Conservation (phyloP, 2,888 invertebrate species). For the Urechis unicinctus region DNA sequence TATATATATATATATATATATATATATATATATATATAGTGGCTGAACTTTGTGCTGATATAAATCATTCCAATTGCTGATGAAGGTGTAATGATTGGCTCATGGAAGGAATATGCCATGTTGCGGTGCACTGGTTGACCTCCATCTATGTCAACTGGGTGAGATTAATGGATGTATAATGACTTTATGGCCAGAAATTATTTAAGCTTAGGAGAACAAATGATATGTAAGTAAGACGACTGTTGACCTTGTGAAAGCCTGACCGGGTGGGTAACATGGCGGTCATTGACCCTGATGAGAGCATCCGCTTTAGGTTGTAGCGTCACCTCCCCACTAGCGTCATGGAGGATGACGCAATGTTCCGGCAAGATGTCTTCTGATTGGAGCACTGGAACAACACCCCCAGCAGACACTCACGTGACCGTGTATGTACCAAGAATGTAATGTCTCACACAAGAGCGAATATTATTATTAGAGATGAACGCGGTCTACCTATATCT, state of each 20-base stretch:
- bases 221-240: no score
- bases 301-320: constrained; percentile 33
- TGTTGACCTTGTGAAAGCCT: constrained; percentile 39
- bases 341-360: constrained; percentile 37
- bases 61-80: no score
- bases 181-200: background rate
- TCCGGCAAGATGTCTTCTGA: constrained; percentile 36
- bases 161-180: no score
- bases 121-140: no score
- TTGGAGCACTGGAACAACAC: constrained; percentile 49
- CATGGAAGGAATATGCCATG: no score
- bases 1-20: no score
- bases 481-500: constrained; percentile 59
- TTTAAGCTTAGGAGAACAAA: background rate
- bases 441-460: no score
- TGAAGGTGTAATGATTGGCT: no score
- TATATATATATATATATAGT: no score
- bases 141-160: no score
- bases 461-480: background rate
- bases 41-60: no score
- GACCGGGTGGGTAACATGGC: constrained; percentile 31
- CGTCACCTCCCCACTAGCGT: constrained; percentile 30
- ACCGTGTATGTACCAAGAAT: no score
- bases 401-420: background rate
- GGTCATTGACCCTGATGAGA: constrained; percentile 34